Conservation (phyloP, 2,797 vertebrate genomes). For the Poecilia picta region DNA sequence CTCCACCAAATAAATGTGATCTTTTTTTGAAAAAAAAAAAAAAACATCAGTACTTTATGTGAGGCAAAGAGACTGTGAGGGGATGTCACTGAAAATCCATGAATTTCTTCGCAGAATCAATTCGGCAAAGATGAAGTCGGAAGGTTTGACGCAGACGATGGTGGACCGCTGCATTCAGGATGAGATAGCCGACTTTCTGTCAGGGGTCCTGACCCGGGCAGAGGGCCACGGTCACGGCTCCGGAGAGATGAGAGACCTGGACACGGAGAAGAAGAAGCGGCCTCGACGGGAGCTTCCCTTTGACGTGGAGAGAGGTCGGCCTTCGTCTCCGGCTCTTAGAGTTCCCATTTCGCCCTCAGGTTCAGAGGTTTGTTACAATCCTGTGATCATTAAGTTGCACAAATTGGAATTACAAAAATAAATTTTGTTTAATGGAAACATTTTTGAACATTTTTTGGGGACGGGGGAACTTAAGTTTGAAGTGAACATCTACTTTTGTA, state of each 20-base stretch:
- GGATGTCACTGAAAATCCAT: background rate
- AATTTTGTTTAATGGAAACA: background rate
- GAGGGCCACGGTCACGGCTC: slow-evolving; percentile 86
- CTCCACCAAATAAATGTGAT: background rate
- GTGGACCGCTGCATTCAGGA: slow-evolving; percentile 99
- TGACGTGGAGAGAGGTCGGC: slow-evolving; percentile 89
- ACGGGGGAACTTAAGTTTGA: too few species aligned
- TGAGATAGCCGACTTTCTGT: slow-evolving; percentile 95
- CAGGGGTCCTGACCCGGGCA: slow-evolving; percentile 88
- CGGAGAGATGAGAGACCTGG: slow-evolving; percentile 90
- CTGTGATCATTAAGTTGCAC: too few species aligned
- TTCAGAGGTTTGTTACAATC: slow-evolving; percentile 85
- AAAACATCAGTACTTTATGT: background rate
- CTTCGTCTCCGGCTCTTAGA: slow-evolving; percentile 87
- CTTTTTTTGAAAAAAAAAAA: background rate
- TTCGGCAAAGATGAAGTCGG: slow-evolving; percentile 94
- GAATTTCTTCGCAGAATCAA: slow-evolving; percentile 84
- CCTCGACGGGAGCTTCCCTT: slow-evolving; percentile 90
- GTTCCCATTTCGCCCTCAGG: slow-evolving; percentile 92
- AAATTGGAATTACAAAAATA: too few species aligned
- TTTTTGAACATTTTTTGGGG: background rate
- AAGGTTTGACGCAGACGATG: slow-evolving; percentile 97
- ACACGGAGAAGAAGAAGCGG: slow-evolving; percentile 93
- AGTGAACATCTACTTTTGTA: too few species aligned
- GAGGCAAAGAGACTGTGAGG: background rate